phyloP scores from a whole-genome alignment of 30 jellyfish, hydroid and myxozoan species.

The Turritopsis rubra region DNA sequence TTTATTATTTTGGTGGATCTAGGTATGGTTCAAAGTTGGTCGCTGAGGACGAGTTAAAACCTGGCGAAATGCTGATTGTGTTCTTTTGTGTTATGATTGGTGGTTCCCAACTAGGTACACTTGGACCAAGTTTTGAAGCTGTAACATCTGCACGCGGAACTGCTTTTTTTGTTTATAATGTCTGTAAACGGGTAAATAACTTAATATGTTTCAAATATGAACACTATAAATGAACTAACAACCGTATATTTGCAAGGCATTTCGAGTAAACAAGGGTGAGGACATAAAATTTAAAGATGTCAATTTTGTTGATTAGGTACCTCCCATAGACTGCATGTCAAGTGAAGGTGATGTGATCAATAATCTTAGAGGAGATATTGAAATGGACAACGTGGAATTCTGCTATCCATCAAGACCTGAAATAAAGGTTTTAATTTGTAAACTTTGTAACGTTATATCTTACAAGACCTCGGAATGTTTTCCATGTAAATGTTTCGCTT shows the following conservation, averaged over 20 bases:
- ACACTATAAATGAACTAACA: too few relatives aligned
- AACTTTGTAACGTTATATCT: too few relatives aligned
- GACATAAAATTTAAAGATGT: not conserved
- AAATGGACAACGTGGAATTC: constrained; percentile 50
- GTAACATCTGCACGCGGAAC: constrained; percentile 80
- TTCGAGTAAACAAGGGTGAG: not conserved
- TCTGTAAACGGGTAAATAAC: constrained; percentile 46
- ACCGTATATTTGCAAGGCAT: too few relatives aligned
- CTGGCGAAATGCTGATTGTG: constrained; percentile 76
- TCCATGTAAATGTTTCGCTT: too few relatives aligned
- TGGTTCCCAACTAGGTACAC: constrained; percentile 78
- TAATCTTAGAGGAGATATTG: constrained; percentile 53
- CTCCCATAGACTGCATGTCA: constrained; percentile 52
- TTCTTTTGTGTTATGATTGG: constrained; percentile 95
- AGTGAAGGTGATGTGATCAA: constrained; percentile 38
- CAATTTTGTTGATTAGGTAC: constrained; percentile 20
- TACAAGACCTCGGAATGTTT: too few relatives aligned
- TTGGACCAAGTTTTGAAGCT: constrained; percentile 91
- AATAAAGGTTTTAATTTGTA: constrained; percentile 49
- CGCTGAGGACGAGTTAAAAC: constrained; percentile 41
- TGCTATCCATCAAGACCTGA: constrained; percentile 85
- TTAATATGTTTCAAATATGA: too few relatives aligned
- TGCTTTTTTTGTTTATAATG: constrained; percentile 54
- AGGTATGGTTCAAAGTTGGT: constrained; percentile 85
- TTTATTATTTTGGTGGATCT: too few relatives aligned